phyloP scores from a whole-genome alignment of 2,888 invertebrate species.

The Loripinus fragilis region DNA sequence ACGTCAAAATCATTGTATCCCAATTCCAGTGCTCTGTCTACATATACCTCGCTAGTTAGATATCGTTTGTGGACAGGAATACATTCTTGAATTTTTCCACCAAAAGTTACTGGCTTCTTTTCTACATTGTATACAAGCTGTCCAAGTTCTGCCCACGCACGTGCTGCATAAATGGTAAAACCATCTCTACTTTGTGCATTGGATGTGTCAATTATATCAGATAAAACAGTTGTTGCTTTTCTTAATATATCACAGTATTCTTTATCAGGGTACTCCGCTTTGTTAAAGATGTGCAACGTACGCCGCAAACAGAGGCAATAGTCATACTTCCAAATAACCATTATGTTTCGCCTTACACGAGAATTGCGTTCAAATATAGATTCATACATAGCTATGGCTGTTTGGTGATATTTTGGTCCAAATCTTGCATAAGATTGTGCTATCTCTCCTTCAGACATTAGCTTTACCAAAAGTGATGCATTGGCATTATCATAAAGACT shows the following conservation, averaged over 20 bases:
- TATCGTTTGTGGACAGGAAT: background rate
- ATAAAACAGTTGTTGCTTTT: background rate
- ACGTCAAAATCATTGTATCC: background rate
- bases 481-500: background rate
- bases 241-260: background rate
- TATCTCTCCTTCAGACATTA: background rate
- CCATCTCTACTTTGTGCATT: too few species aligned
- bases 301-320: background rate
- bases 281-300: background rate
- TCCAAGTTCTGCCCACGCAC: background rate
- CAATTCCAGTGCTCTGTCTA: background rate
- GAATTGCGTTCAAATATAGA: background rate
- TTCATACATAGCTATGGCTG: background rate
- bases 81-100: background rate
- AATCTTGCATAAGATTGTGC: background rate
- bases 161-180: background rate
- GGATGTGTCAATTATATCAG: background rate
- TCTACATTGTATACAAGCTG: background rate
- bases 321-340: background rate
- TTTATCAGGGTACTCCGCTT: background rate
- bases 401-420: background rate
- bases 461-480: background rate
- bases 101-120: background rate
- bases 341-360: background rate
- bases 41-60: background rate